Percentiles rank a stretch among this genome's conserved stretches.
phyloP scores from a whole-genome alignment of 2,113 vertebrate species.

The Anoplopoma fimbria region DNA sequence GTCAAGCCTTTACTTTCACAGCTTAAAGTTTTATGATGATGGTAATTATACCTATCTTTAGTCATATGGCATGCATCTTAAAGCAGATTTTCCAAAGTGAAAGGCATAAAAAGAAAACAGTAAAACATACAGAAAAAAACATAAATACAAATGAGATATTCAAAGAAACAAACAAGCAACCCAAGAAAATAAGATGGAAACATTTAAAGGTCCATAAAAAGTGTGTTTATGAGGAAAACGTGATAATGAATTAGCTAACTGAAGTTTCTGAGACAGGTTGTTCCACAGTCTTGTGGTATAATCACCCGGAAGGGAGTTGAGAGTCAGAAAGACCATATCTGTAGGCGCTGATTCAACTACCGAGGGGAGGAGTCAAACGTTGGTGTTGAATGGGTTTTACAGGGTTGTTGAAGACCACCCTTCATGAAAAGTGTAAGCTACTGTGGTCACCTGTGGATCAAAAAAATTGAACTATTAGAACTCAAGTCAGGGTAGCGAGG shows the following conservation, averaged over 20 bases:
- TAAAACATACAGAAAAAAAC: background rate
- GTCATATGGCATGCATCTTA: background rate
- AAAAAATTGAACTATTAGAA: background rate
- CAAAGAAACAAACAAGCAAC: constrained; percentile 14
- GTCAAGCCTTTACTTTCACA: constrained; percentile 8
- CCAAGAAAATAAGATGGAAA: constrained; percentile 19
- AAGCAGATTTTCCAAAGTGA: constrained; percentile 23
- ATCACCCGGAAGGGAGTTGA: background rate
- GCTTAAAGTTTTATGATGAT: constrained; percentile 4
- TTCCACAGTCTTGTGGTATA: constrained; percentile 5
- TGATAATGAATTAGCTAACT: constrained; percentile 25
- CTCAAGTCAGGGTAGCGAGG: background rate
- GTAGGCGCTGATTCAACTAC: background rate
- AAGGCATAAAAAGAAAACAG: background rate
- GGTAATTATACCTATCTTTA: background rate
- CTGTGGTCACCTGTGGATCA: background rate
- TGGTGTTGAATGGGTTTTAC: background rate
- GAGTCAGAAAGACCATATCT: background rate
- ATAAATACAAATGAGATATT: constrained; percentile 12
- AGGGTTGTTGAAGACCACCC: background rate
- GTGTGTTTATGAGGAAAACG: constrained; percentile 40
- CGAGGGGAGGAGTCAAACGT: background rate
- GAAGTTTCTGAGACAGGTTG: constrained; percentile 15
- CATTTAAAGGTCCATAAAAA: constrained; percentile 39
- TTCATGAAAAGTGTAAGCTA: background rate